These are phyloP conservation scores for Prionace glauca DNA, from an alignment of 2,797 vertebrate genomes.

Conservation along the genomic window DNA sequence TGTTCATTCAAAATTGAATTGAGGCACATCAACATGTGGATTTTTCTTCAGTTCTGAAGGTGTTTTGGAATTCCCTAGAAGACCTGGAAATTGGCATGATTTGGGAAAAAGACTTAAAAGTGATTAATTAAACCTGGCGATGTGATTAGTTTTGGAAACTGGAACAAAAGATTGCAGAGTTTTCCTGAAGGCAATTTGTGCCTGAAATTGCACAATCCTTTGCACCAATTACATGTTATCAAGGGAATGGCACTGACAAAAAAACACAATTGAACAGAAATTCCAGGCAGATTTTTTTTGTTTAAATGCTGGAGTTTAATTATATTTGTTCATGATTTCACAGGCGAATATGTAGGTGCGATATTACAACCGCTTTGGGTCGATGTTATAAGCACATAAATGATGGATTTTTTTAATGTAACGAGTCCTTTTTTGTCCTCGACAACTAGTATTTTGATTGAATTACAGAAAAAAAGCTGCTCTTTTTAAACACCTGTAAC, in stretches of 20 bases:
- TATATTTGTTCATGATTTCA: background rate
- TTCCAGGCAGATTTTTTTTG: background rate
- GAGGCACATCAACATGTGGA: too few relatives aligned
- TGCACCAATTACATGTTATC: background rate
- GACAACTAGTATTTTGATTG: background rate
- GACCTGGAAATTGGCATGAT: background rate
- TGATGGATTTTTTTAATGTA: background rate
- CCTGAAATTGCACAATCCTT: background rate
- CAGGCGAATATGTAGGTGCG: background rate
- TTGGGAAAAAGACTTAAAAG: background rate
- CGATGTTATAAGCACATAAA: background rate
- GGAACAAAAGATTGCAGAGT: background rate
- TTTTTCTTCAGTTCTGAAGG: too few relatives aligned
- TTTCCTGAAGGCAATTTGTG: background rate
- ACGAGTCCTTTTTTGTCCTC: background rate
- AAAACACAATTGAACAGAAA: background rate
- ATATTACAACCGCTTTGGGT: background rate
- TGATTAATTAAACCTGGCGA: background rate
- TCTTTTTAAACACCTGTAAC: background rate
- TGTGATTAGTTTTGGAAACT: background rate
- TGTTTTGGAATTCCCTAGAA: background rate
- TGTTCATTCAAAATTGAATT: too few relatives aligned
- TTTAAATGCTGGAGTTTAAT: background rate
- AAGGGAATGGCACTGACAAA: background rate
- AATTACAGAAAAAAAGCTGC: background rate